These are phyloP conservation scores for Otus scops DNA, from an alignment of 2,797 vertebrate species.

Conservation along the genomic window DNA sequence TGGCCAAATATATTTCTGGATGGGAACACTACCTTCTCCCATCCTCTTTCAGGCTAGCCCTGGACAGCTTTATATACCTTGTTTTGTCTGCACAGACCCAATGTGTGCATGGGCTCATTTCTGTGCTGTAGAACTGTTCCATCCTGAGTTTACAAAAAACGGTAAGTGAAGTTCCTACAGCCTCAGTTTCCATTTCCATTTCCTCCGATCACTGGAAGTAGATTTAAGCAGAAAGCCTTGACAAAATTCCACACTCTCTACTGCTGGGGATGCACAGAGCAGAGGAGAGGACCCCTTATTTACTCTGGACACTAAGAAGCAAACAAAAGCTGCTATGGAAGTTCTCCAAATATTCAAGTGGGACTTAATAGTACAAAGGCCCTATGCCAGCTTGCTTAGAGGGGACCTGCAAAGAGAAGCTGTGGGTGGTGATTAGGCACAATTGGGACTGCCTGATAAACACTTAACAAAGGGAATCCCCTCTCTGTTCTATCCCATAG, in stretches of 20 bases:
- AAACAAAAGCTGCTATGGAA: conserved; percentile 4
- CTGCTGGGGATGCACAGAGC: background rate
- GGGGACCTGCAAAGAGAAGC: background rate
- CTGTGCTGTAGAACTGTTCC: background rate
- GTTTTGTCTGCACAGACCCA: background rate
- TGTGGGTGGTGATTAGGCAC: background rate
- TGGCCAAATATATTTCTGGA: background rate
- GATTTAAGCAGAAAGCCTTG: background rate
- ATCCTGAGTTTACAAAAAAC: background rate
- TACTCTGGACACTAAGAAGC: background rate
- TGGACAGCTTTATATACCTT: background rate
- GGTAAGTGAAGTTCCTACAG: background rate
- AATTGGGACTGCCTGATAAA: background rate
- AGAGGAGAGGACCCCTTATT: background rate
- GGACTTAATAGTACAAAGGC: background rate
- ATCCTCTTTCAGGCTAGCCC: background rate
- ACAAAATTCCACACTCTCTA: background rate
- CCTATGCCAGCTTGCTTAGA: background rate
- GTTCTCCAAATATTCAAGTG: background rate
- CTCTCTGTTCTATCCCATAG: background rate
- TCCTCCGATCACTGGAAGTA: background rate
- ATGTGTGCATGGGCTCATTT: background rate
- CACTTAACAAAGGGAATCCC: background rate
- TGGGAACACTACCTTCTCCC: background rate
- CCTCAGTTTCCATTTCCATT: background rate